A percentile compares a stretch with the other conserved stretches of the same genome.
Conservation (phyloP, 2,113 vertebrate species). For the Panthera tigris region DNA sequence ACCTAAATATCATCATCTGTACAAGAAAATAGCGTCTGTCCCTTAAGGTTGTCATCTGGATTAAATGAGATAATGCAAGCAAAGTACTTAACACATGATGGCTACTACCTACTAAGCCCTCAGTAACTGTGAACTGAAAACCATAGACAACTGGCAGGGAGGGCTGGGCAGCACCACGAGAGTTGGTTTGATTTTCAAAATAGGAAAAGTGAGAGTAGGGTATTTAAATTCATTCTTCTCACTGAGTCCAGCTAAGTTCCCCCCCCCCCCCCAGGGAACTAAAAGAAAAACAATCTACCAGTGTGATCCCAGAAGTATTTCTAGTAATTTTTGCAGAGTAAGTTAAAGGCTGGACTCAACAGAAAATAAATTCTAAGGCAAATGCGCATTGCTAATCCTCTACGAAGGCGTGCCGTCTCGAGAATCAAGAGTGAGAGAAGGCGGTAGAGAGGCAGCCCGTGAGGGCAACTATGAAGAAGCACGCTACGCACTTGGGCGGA, state of each 20-base stretch:
- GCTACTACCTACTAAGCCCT: neutral
- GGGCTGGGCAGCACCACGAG: neutral
- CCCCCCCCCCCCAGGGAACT: neutral
- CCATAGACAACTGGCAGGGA: neutral
- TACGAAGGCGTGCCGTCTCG: neutral
- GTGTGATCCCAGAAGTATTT: neutral
- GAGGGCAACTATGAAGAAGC: constrained; percentile 3
- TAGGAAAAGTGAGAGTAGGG: neutral
- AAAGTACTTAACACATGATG: neutral
- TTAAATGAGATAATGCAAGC: constrained; percentile 26
- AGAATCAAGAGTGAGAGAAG: constrained; percentile 17
- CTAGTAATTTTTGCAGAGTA: neutral
- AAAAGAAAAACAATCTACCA: neutral
- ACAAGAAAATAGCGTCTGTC: neutral
- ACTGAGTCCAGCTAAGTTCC: neutral
- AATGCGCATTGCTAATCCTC: neutral
- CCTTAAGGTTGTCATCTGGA: neutral
- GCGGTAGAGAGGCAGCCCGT: neutral
- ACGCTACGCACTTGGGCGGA: neutral
- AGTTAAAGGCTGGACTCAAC: neutral
- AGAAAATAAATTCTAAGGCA: neutral
- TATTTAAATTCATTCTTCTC: constrained; percentile 37
- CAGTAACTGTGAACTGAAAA: constrained; percentile 25
- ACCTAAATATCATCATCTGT: neutral
- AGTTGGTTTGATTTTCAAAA: neutral